A percentile compares a stretch with the other conserved stretches of the same genome.
Evolutionary conservation across 2,113 vertebrate species (phyloP).

Genomic region (Mormyrus iriodes): DNA sequence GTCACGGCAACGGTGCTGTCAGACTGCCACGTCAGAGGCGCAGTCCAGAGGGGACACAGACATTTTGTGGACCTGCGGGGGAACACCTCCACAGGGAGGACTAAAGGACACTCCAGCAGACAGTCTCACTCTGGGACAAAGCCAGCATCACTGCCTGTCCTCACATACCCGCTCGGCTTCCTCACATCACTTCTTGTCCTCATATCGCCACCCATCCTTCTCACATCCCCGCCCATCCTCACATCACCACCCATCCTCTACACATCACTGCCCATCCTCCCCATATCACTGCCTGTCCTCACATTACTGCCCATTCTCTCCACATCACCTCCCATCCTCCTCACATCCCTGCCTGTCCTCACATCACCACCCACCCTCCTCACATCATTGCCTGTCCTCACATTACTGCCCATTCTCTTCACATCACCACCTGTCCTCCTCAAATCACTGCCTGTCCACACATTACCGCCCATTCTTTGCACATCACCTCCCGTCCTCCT

Average conservation of each 20-base stretch:
- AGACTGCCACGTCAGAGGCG: neutral
- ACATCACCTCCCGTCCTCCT: too few species aligned
- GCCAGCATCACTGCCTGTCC: neutral
- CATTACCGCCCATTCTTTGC: too few species aligned
- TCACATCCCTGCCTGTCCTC: neutral
- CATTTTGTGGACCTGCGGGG: neutral
- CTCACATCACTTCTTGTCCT: too few species aligned
- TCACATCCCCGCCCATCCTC: too few species aligned
- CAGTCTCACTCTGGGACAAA: neutral
- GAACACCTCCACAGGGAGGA: neutral
- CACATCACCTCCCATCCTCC: neutral
- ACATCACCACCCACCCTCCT: too few species aligned
- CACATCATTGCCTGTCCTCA: neutral
- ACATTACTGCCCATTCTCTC: too few species aligned
- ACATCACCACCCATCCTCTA: neutral
- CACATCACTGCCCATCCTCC: too few species aligned
- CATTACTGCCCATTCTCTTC: neutral
- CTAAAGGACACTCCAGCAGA: neutral
- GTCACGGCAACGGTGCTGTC: neutral
- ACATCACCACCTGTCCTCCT: too few species aligned
- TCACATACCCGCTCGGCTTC: neutral
- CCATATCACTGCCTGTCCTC: neutral
- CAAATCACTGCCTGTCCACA: too few species aligned
- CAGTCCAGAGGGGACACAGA: neutral
- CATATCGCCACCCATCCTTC: too few species aligned